Evolutionary conservation across 2,888 invertebrate species (phyloP).

Genomic region (Pandemis cinnamomeana): DNA sequence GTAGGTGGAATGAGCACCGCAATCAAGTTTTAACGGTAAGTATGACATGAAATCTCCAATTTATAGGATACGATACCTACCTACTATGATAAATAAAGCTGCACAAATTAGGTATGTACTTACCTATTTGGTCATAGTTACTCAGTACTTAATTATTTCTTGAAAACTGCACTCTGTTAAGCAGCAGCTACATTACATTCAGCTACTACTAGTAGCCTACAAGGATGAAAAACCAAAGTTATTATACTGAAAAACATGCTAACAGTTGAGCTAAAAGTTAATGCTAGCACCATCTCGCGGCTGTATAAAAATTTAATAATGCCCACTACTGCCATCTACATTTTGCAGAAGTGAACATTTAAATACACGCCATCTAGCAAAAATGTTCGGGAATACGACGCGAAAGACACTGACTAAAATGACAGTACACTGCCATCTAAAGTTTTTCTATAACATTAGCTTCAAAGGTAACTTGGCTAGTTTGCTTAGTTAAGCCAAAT

Average conservation of each 20-base stretch:
- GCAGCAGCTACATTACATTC: no score
- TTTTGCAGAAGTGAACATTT: neutral
- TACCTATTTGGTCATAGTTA: no score
- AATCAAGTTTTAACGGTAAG: constrained; percentile 11
- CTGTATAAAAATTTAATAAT: neutral
- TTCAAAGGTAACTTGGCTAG: neutral
- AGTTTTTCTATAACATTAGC: neutral
- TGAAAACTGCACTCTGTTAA: no score
- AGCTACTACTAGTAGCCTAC: no score
- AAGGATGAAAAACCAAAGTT: no score
- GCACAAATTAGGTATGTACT: no score
- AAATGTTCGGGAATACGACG: neutral
- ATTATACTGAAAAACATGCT: neutral
- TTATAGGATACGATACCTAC: neutral
- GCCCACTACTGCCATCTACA: constrained; percentile 11
- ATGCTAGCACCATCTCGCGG: constrained; percentile 18
- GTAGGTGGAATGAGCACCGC: constrained; percentile 20
- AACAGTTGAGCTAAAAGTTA: neutral
- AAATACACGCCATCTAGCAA: constrained; percentile 14
- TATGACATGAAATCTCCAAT: neutral
- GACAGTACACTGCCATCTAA: constrained; percentile 1
- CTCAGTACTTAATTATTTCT: no score
- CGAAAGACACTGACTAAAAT: neutral
- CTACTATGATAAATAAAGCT: no score
- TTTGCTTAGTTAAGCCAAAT: neutral